These are phyloP conservation scores for Setipinna tenuifilis DNA, from an alignment of 2,797 vertebrate genomes.

Conservation along the genomic window DNA sequence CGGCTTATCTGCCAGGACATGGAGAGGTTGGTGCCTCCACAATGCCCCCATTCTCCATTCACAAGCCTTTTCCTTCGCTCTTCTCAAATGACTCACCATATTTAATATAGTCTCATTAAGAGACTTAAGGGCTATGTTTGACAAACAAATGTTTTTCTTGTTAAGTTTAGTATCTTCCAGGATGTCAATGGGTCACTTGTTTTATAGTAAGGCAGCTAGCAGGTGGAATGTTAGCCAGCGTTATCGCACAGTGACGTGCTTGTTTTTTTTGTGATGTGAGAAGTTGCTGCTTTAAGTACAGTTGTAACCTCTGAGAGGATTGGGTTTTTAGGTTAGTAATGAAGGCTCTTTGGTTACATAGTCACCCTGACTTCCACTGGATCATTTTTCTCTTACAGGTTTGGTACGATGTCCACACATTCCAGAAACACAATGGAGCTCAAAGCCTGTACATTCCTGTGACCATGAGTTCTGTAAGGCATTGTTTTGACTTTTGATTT, in stretches of 20 bases:
- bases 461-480: conserved; percentile 85
- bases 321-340: too few species aligned
- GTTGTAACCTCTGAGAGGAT: too few species aligned
- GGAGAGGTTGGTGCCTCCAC: conserved; percentile 74
- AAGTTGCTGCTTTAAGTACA: not conserved
- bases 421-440: conserved; percentile 84
- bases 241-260: not conserved
- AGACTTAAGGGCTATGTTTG: not conserved
- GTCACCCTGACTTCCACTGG: not conserved
- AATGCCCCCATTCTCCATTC: conserved; percentile 8
- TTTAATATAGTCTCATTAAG: not conserved
- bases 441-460: conserved; percentile 88
- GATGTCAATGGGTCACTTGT: not conserved
- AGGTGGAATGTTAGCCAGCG: not conserved
- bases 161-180: not conserved
- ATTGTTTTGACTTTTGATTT: not conserved
- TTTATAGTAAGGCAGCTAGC: not conserved
- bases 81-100: not conserved
- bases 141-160: not conserved
- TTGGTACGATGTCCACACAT: conserved; percentile 86
- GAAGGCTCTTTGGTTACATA: not conserved
- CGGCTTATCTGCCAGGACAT: conserved; percentile 87
- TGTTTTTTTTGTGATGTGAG: not conserved
- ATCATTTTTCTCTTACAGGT: conserved; percentile 69
- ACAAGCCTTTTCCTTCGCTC: not conserved